Evolutionary conservation across 2,797 vertebrate species (phyloP).

Genomic region (Valencia hispanica): DNA sequence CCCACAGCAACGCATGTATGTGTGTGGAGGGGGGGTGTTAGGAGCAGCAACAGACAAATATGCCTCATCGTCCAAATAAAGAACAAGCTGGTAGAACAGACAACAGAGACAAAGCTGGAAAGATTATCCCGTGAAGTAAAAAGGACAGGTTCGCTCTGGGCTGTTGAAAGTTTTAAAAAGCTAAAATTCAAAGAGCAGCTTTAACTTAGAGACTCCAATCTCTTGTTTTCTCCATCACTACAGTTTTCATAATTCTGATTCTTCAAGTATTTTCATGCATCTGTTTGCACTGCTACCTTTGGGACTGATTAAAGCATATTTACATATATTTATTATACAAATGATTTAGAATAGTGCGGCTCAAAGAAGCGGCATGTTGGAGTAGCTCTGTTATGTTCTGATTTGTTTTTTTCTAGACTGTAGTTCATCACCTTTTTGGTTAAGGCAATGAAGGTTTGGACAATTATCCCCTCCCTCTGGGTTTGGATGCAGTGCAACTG

Average conservation of each 20-base stretch:
- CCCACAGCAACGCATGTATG: constrained; percentile 31
- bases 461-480: too few species aligned
- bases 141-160: constrained; percentile 4
- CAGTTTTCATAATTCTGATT: background rate
- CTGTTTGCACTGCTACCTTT: background rate
- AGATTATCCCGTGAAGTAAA: background rate
- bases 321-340: background rate
- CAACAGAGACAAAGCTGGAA: constrained; percentile 8
- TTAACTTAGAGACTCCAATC: background rate
- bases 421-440: background rate
- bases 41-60: constrained; percentile 44
- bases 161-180: background rate
- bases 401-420: background rate
- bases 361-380: background rate
- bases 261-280: background rate
- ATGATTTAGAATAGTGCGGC: background rate
- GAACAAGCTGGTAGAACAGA: constrained; percentile 28
- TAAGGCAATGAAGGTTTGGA: background rate
- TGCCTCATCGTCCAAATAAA: constrained; percentile 45
- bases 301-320: background rate
- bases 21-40: constrained; percentile 9
- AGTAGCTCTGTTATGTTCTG: background rate
- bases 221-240: background rate
- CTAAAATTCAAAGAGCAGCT: background rate
- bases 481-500: too few species aligned